Conservation (phyloP, 2,113 vertebrate species). For the Channa argus region DNA sequence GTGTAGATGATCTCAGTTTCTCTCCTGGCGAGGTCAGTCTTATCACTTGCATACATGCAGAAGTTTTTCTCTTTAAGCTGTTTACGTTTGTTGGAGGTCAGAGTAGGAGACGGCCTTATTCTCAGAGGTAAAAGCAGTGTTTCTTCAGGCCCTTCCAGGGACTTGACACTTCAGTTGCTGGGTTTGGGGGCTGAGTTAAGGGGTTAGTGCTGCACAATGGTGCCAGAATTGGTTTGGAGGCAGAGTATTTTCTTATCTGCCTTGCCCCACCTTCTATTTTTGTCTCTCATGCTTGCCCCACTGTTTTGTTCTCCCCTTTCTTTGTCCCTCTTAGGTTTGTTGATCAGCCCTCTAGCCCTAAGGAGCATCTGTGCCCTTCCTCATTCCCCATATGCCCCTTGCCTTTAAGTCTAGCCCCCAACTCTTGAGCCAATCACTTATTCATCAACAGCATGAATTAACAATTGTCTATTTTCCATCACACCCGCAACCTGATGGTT, state of each 20-base stretch:
- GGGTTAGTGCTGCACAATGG: constrained; percentile 49
- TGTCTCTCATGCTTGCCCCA: constrained; percentile 28
- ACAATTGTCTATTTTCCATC: constrained; percentile 74
- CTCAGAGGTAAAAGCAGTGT: constrained; percentile 51
- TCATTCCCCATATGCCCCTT: constrained; percentile 75
- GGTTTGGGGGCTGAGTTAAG: constrained; percentile 28
- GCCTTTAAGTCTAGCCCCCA: constrained; percentile 71
- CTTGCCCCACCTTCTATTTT: constrained; percentile 23
- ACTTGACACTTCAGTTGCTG: constrained; percentile 38
- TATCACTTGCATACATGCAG: background rate
- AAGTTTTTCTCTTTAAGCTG: constrained; percentile 38
- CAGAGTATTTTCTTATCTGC: constrained; percentile 12
- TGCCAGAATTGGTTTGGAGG: constrained; percentile 42
- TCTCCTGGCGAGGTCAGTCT: background rate
- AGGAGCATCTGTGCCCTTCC: constrained; percentile 76
- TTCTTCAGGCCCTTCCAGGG: constrained; percentile 30
- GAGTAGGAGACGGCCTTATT: constrained; percentile 49
- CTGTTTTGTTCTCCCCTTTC: constrained; percentile 33
- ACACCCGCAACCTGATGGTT: constrained; percentile 68
- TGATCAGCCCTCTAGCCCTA: constrained; percentile 65
- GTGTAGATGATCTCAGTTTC: background rate
- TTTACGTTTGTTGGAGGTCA: constrained; percentile 62
- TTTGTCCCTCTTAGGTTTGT: constrained; percentile 57
- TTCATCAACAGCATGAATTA: constrained; percentile 78
- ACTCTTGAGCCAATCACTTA: constrained; percentile 70